These are phyloP conservation scores for Eupithecia inturbata DNA, from an alignment of 2,888 invertebrate genomes.

Conservation along the genomic window DNA sequence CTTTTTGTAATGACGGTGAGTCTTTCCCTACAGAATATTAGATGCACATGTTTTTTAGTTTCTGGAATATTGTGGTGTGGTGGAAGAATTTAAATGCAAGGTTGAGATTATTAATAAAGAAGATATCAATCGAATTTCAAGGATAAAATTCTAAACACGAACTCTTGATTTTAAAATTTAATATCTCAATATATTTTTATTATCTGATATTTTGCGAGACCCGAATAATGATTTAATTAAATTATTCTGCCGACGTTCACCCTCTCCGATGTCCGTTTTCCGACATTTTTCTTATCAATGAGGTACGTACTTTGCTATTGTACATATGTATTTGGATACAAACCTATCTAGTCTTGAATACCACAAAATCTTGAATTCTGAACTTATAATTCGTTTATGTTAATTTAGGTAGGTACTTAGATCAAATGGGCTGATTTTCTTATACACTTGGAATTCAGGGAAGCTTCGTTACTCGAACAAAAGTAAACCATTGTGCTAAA, in stretches of 20 bases:
- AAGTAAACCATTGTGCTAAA: not conserved
- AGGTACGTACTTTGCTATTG: not conserved
- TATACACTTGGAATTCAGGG: no score
- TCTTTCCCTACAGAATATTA: not conserved
- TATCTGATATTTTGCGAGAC: constrained; percentile 5
- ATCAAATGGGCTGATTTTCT: no score
- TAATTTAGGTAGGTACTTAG: no score
- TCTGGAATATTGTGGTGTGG: not conserved
- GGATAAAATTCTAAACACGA: not conserved
- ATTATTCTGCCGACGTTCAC: not conserved
- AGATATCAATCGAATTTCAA: not conserved
- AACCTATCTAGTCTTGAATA: not conserved
- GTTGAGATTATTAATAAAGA: not conserved
- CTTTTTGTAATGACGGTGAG: constrained; percentile 91
- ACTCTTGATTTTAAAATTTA: not conserved
- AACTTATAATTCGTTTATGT: no score
- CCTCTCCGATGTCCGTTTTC: not conserved
- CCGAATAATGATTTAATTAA: not conserved
- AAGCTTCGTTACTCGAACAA: not conserved
- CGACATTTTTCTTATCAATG: not conserved
- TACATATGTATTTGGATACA: not conserved
- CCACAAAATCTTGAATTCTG: not conserved
- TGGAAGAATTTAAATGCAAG: not conserved
- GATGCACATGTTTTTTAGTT: not conserved
- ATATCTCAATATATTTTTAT: not conserved